A percentile compares a stretch with the other conserved stretches of the same genome.
Evolutionary conservation across 1,140 invertebrate species (phyloP).

Genomic region (Macrocentrus cingulum): DNA sequence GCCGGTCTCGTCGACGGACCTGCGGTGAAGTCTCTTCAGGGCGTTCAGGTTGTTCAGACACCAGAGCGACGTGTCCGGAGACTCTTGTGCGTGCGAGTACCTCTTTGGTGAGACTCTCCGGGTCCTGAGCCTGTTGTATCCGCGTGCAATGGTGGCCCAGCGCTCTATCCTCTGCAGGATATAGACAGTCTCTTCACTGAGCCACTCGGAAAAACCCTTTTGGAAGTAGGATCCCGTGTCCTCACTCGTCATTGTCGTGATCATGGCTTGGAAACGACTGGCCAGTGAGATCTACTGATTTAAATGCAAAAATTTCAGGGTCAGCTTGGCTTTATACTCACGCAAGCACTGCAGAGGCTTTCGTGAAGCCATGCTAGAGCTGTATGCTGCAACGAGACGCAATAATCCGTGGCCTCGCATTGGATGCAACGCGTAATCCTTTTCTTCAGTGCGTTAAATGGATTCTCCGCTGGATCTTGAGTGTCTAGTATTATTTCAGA

Average conservation of each 20-base stretch:
- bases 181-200: constrained; percentile 51
- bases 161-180: constrained; percentile 50
- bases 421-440: too few relatives aligned
- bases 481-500: too few relatives aligned
- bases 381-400: background rate
- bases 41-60: constrained; percentile 26
- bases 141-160: constrained; percentile 47
- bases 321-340: background rate
- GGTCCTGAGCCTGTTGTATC: constrained; percentile 50
- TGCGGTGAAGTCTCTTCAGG: constrained; percentile 28
- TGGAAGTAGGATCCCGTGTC: constrained; percentile 30
- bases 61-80: too few relatives aligned
- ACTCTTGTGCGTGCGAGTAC: constrained; percentile 32
- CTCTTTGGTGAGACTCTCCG: constrained; percentile 38
- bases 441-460: too few relatives aligned
- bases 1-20: constrained; percentile 34
- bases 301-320: too few relatives aligned
- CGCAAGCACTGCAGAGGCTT: background rate
- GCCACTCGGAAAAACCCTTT: constrained; percentile 47
- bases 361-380: background rate
- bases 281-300: too few relatives aligned
- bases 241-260: constrained; percentile 21
- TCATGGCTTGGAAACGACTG: too few relatives aligned
- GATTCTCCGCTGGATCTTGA: too few relatives aligned
- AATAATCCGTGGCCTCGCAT: background rate